A percentile compares a stretch with the other conserved stretches of the same genome.
Conservation (phyloP, 1,140 invertebrate genomes). For the Drosophila guanche region DNA sequence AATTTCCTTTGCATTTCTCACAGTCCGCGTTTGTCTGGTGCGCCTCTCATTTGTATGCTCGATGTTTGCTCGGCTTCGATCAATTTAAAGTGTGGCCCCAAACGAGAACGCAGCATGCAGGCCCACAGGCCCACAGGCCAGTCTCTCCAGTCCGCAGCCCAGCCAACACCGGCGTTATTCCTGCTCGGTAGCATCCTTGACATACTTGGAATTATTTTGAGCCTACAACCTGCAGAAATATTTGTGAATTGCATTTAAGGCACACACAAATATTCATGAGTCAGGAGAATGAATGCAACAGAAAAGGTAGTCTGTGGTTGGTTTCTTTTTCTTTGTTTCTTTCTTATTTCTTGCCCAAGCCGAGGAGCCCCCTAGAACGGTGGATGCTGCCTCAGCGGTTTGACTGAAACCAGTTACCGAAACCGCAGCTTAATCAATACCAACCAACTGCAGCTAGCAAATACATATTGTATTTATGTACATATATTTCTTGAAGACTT, state of each 20-base stretch:
- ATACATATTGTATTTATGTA: not conserved
- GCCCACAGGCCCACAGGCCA: no score
- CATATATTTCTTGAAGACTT: not conserved
- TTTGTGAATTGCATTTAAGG: slow-evolving; percentile 29
- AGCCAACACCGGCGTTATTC: no score
- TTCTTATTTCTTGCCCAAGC: slow-evolving; percentile 15
- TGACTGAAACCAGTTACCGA: slow-evolving; percentile 39
- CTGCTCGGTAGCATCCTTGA: not conserved
- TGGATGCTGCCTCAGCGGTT: slow-evolving; percentile 12
- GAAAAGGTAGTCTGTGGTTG: slow-evolving; percentile 28
- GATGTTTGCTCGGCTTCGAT: slow-evolving; percentile 11
- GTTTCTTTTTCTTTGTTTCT: slow-evolving; percentile 1
- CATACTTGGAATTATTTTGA: slow-evolving; percentile 43
- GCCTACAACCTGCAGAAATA: not conserved
- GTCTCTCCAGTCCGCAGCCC: not conserved
- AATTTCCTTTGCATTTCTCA: slow-evolving; percentile 22
- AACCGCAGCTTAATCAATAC: slow-evolving; percentile 22
- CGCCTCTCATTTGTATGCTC: slow-evolving; percentile 31
- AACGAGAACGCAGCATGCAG: slow-evolving; percentile 16
- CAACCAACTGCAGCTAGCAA: slow-evolving; percentile 3
- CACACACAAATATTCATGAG: slow-evolving; percentile 37
- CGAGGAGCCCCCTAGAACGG: slow-evolving; percentile 8
- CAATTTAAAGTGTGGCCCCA: slow-evolving; percentile 19
- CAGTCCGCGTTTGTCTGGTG: not conserved
- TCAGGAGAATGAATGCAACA: not conserved